Evolutionary conservation across 2,113 vertebrate genomes (phyloP).

Genomic region (Butastur rufipennis): DNA sequence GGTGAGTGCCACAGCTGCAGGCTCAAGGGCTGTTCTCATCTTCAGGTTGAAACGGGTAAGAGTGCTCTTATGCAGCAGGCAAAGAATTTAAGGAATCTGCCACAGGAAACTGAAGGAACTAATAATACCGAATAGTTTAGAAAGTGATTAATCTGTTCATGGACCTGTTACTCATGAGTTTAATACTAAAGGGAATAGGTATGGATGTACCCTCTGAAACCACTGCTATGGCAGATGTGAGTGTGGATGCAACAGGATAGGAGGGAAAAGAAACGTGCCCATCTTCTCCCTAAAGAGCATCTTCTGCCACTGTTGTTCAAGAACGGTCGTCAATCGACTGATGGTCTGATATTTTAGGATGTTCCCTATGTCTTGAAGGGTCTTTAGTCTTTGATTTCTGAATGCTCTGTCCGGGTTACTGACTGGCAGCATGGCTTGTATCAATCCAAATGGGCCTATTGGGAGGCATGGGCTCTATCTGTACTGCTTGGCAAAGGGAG

Average conservation of each 20-base stretch:
- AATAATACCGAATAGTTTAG: neutral
- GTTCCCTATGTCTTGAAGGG: accelerated
- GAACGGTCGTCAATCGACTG: accelerated
- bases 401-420: neutral
- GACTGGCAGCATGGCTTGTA: neutral
- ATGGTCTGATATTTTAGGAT: neutral
- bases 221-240: neutral
- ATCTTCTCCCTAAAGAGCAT: neutral
- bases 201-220: neutral
- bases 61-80: accelerated
- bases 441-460: accelerated
- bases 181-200: neutral
- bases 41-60: neutral
- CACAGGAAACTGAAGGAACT: neutral
- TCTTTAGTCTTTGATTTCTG: neutral
- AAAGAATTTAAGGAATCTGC: neutral
- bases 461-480: neutral
- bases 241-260: neutral
- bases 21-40: neutral
- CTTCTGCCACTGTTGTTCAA: neutral
- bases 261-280: accelerated
- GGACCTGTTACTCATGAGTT: neutral
- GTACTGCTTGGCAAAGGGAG: neutral
- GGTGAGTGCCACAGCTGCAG: neutral
- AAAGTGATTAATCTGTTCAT: neutral